Conservation (phyloP, 1,140 invertebrate species). For the Battus philenor region DNA sequence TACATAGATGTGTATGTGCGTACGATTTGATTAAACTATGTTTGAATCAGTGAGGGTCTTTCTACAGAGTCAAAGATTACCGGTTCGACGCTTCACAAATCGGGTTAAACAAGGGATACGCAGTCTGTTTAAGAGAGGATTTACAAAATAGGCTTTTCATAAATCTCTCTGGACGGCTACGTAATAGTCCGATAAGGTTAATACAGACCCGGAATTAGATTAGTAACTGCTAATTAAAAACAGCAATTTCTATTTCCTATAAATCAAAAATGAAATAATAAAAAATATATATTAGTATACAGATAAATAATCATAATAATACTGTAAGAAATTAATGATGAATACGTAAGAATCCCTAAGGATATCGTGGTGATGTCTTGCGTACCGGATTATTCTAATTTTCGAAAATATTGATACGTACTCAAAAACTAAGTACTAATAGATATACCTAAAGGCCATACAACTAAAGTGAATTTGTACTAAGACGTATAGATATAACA, state of each 20-base stretch:
- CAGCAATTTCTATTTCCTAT: background rate
- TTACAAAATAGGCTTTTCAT: slow-evolving; percentile 11
- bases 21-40: slow-evolving; percentile 14
- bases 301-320: background rate
- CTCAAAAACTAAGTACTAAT: too few species aligned
- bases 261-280: background rate
- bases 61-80: slow-evolving; percentile 13
- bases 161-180: slow-evolving; percentile 9
- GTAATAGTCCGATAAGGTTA: slow-evolving; percentile 1
- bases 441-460: too few species aligned
- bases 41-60: slow-evolving; percentile 16
- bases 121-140: slow-evolving; percentile 6
- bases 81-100: slow-evolving; percentile 11
- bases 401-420: too few species aligned
- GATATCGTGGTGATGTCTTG: too few species aligned
- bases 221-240: too few species aligned
- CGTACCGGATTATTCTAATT: too few species aligned
- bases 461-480: too few species aligned
- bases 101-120: slow-evolving; percentile 8
- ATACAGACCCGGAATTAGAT: background rate
- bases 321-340: background rate
- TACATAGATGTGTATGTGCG: background rate
- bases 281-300: background rate
- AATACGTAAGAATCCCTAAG: too few species aligned
- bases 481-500: too few species aligned